Conservation (phyloP, 1,140 invertebrate genomes). For the Aphelenchoides besseyi region DNA sequence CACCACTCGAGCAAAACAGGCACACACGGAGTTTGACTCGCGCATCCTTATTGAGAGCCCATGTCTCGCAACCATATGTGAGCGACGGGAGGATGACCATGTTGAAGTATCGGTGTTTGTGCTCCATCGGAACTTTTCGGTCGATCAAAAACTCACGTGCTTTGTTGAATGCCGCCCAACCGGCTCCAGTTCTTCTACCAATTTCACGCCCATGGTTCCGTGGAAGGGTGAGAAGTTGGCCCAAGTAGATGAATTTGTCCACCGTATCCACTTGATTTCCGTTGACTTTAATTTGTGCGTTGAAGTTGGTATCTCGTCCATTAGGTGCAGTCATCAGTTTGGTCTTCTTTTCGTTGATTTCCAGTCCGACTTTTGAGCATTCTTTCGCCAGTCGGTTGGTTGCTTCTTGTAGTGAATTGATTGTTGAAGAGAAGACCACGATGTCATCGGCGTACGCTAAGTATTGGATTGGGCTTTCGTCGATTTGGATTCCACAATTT, state of each 20-base stretch:
- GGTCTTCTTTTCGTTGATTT: slow-evolving; percentile 31
- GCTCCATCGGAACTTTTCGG: background rate
- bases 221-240: background rate
- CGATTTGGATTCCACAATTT: slow-evolving; percentile 26
- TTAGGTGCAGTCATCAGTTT: slow-evolving; percentile 28
- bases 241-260: slow-evolving; percentile 7
- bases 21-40: too few relatives aligned
- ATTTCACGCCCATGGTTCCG: background rate
- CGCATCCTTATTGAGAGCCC: too few relatives aligned
- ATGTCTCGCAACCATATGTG: slow-evolving; percentile 20
- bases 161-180: slow-evolving; percentile 14
- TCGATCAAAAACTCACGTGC: background rate
- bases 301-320: too few relatives aligned
- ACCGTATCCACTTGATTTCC: slow-evolving; percentile 10
- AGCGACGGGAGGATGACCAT: slow-evolving; percentile 9
- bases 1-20: too few relatives aligned
- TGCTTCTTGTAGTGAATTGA: slow-evolving; percentile 8
- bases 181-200: slow-evolving; percentile 8
- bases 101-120: slow-evolving; percentile 18
- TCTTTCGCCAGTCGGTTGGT: background rate
- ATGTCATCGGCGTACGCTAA: slow-evolving; percentile 34
- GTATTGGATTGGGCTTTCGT: slow-evolving; percentile 1
- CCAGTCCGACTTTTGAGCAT: slow-evolving; percentile 19
- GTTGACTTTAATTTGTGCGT: background rate
- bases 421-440: slow-evolving; percentile 16